Base-by-base conservation (phyloP, 2,797 vertebrate species). In the Micropoecilia bifurca region DNA sequence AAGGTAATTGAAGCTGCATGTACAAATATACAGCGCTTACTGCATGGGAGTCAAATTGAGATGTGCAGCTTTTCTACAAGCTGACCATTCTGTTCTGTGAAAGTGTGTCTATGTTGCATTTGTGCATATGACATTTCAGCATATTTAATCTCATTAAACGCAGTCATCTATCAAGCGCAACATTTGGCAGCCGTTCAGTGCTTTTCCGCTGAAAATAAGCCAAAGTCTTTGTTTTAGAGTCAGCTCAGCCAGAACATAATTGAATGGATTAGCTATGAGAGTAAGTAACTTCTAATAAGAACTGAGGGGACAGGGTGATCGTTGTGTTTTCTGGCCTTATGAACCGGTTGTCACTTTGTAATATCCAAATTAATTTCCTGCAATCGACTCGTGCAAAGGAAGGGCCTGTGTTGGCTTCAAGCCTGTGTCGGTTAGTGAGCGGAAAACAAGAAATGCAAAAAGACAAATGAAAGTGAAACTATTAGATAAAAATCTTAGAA, bases 141-240 rank as follows among this genome's bases (percentile, higher is more conserved):
- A 83, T 85, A 75, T 79, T 90, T 90, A 90, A 93, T 93, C 89
- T 76, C 71, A 82, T 90, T 91, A 87, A 92, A 92, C 80, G 79
- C 71, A 83, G 86, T 87, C 84, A 79, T 84, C 89, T 85, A 91
- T 91, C 82, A 81, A 85, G 89, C 66, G 71, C 77, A 90, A 83
- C 71, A 14, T 85, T 91, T 92, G 93, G 92, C 91, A 91, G 86
- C 75, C 59, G 75, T 78, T 85, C 83, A 79, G 81, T 83, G 83
- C 89, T 88, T 85, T 86, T 85, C 75, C 75, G 57, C 85, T 90
- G 89, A 92, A 88, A 84, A 90, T 87, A 76, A 88, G 90, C 92
- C 93, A 92, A 81, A 82, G 79, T 59, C 75, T 90, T 90, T 93
- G 90, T 92, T 85, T 80, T 85, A 61, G 75, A 80, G 63, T 84